Conservation (phyloP, 64 coral and sea anemone species). For the Stichodactyla helianthus region DNA sequence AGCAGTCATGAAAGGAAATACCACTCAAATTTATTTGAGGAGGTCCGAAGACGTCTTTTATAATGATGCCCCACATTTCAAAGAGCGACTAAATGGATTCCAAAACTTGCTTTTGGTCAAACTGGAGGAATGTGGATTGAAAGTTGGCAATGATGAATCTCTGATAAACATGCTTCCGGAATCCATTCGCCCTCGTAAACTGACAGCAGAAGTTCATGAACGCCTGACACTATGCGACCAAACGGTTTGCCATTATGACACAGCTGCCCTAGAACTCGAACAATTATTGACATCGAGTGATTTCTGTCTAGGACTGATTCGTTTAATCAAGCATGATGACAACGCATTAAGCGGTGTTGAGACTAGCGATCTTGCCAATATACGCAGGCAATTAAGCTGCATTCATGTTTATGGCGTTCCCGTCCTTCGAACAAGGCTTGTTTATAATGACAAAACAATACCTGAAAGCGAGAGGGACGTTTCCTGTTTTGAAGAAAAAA, state of each 20-base stretch:
- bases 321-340: constrained; percentile 53
- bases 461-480: constrained; percentile 32
- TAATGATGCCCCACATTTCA: constrained; percentile 6
- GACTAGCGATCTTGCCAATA: not conserved
- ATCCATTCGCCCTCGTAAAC: constrained; percentile 22
- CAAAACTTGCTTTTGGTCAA: constrained; percentile 20
- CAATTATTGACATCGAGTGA: constrained; percentile 34
- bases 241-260: no score
- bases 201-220: constrained; percentile 23
- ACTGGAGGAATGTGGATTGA: constrained; percentile 10
- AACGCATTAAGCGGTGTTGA: not conserved
- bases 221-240: not conserved
- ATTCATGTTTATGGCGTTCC: not conserved
- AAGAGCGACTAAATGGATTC: not conserved
- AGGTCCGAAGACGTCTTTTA: not conserved
- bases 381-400: not conserved
- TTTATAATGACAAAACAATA: constrained; percentile 21
- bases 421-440: constrained; percentile 33
- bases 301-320: constrained; percentile 47
- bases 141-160: not conserved
- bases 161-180: constrained; percentile 31
- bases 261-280: constrained; percentile 10
- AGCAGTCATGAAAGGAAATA: not conserved
- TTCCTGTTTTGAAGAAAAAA: constrained; percentile 44
- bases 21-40: not conserved